Evolutionary conservation across 2,888 invertebrate genomes (phyloP), one percentile per base, ranked within the genome.

Genomic region (Ophion ellenae): DNA sequence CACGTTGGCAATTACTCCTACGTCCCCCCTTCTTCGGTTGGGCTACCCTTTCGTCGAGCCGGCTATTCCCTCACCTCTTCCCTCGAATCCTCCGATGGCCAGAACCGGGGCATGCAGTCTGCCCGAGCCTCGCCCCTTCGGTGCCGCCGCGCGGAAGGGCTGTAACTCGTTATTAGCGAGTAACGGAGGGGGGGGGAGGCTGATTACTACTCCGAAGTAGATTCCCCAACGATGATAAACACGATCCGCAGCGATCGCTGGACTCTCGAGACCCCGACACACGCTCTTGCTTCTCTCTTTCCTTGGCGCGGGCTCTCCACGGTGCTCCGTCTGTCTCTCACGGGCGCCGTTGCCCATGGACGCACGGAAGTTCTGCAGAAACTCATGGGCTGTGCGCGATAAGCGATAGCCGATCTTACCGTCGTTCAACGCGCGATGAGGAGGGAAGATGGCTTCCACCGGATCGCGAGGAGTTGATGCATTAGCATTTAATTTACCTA

Each of bases 1-100:
- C 93, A 92, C 92, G 92, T 92, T 92, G 91, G 93, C 92, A 93
- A 93, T 93, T 93, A 93, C 93, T 91, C 90, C 92, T 90, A 90
- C 90, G 88, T 89, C 69, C 61, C 40, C 59, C 17, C 61, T 47
- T 81, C 84, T 76, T 75, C 84, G 84, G 75, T 88, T 80, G 75
- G 87, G 88, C 88, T 85, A 80, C 81, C 83, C 83, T 87, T 75
- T 83, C 79, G 83, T 81, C 79, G 74, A 76, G 84, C 78, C 63
- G 53, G 40, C 81, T 74, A 45, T 75, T 45, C 73, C 85, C 84
- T 76, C 76, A 59, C 82, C 63, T 73, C 63, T 71, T 73, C 66
- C 78, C 76, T 80, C 73, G 85, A 86, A 87, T 87, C 87, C 88
- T 80, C 79, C 53, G 76, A 61, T 53, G 70, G 71, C 59, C 69